These are phyloP conservation scores for Mycalesis mineus DNA, from an alignment of 2,888 invertebrate genomes.

Conservation along the genomic window DNA sequence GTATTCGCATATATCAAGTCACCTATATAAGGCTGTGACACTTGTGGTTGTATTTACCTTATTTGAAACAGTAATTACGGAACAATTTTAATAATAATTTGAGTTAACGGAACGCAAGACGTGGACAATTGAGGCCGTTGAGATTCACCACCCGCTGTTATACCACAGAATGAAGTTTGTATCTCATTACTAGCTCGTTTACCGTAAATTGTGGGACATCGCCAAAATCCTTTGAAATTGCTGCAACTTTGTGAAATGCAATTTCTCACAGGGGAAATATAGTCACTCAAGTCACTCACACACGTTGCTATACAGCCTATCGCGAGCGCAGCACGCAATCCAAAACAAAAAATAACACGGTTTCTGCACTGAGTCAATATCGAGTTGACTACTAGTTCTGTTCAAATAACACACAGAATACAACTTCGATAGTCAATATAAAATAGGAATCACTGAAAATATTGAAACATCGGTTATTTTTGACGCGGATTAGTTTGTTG, in stretches of 20 bases:
- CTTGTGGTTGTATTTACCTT: not conserved
- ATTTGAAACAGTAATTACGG: not conserved
- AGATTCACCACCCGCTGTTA: slow-evolving; percentile 57
- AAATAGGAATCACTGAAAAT: slow-evolving; percentile 57
- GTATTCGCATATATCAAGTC: too few species aligned
- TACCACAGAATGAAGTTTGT: slow-evolving; percentile 44
- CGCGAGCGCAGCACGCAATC: slow-evolving; percentile 71
- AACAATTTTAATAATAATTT: slow-evolving; percentile 13
- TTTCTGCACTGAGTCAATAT: slow-evolving; percentile 64
- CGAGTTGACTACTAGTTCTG: slow-evolving; percentile 52
- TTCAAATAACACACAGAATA: slow-evolving; percentile 54
- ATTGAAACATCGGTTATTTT: slow-evolving; percentile 57
- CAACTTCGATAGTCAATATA: slow-evolving; percentile 31
- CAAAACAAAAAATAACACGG: slow-evolving; percentile 74
- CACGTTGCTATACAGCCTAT: slow-evolving; percentile 62
- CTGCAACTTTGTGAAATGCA: slow-evolving; percentile 60
- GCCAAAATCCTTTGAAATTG: slow-evolving; percentile 52
- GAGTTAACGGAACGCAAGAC: slow-evolving; percentile 53
- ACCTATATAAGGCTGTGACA: too few species aligned
- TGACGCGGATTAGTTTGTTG: slow-evolving; percentile 70
- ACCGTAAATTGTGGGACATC: slow-evolving; percentile 65
- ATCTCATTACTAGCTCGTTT: slow-evolving; percentile 49
- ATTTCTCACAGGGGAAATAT: slow-evolving; percentile 68
- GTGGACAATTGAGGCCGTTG: slow-evolving; percentile 62
- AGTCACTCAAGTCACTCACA: slow-evolving; percentile 77